Conservation (phyloP, 2,113 vertebrate genomes). For the Phoenicopterus ruber region DNA sequence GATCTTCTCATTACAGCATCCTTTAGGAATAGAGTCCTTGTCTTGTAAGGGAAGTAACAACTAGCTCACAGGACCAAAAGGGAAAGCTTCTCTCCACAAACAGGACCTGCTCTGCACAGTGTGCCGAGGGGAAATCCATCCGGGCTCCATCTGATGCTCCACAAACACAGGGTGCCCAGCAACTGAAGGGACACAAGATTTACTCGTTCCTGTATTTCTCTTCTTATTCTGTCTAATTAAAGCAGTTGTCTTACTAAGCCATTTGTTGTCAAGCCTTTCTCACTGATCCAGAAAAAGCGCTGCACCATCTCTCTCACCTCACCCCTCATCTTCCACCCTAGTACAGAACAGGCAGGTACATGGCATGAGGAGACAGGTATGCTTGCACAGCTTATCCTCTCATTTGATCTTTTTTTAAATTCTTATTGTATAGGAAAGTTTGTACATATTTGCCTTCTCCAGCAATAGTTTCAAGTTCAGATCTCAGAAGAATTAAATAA, state of each 20-base stretch:
- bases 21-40: not conserved
- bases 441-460: not conserved
- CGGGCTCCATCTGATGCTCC: rapidly evolving
- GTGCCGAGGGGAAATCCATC: not conserved
- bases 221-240: not conserved
- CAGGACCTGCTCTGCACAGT: not conserved
- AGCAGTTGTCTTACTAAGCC: not conserved
- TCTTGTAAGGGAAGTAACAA: not conserved
- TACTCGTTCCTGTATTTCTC: not conserved
- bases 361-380: not conserved
- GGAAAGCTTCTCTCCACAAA: not conserved
- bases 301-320: not conserved
- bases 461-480: not conserved
- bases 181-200: not conserved
- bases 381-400: not conserved
- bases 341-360: not conserved
- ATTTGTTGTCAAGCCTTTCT: not conserved
- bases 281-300: not conserved
- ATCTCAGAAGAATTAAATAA: not conserved
- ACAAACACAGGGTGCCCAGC: not conserved
- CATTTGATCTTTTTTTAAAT: not conserved
- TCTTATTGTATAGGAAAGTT: not conserved
- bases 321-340: not conserved
- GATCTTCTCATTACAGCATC: not conserved
- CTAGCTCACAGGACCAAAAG: not conserved